Evolutionary conservation across 1,140 invertebrate genomes (phyloP).

Genomic region (Melanaphis sacchari): DNA sequence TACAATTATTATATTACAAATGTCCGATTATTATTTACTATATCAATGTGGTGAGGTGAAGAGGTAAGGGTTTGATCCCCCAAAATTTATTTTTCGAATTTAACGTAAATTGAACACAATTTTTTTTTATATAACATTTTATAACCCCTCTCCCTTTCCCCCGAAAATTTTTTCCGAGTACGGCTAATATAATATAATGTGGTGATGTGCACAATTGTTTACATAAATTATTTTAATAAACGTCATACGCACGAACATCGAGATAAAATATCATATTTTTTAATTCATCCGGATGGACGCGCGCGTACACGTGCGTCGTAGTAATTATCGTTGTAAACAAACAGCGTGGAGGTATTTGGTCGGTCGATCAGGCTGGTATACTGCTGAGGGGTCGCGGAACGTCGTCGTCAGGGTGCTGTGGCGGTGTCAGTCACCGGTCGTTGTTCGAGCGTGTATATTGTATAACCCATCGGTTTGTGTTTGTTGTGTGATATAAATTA

Average conservation of each 20-base stretch:
- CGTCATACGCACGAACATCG: not conserved
- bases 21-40: not conserved
- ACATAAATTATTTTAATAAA: not conserved
- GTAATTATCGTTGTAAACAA: conserved; percentile 21
- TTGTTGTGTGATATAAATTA: not conserved
- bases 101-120: not conserved
- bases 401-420: not conserved
- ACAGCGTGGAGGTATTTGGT: not conserved
- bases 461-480: not conserved
- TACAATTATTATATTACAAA: not conserved
- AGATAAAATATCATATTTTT: not conserved
- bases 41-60: too few species aligned
- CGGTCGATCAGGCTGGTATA: not conserved
- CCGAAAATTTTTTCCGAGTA: not conserved
- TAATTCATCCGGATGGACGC: not conserved
- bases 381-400: not conserved
- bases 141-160: not conserved
- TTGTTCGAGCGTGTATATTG: not conserved
- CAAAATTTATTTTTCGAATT: not conserved
- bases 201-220: not conserved
- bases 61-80: not conserved
- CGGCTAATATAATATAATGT: not conserved
- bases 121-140: not conserved
- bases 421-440: conserved; percentile 26
- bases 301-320: not conserved